Evolutionary conservation across 92 coral and sea anemone genomes (phyloP).

Genomic region (Palythoa caribaeorum): DNA sequence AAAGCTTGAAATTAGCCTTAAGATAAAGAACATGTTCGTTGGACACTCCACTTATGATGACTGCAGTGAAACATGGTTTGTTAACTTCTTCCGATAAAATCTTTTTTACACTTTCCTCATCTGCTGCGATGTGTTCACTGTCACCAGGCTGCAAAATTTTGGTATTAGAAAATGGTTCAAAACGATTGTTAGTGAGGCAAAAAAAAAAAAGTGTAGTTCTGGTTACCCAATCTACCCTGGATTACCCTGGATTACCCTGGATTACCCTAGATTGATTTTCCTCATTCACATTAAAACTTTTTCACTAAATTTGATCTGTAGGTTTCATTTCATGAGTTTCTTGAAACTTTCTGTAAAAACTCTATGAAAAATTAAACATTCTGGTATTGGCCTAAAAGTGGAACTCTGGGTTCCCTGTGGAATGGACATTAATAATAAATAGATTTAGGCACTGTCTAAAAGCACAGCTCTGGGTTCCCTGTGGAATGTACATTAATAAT

Average conservation of each 20-base stretch:
- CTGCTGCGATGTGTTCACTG: conserved; percentile 72
- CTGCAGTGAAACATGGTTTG: conserved; percentile 84
- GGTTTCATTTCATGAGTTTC: no score
- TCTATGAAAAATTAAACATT: no score
- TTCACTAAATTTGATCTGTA: no score
- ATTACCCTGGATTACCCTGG: no score
- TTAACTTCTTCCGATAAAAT: conserved; percentile 78
- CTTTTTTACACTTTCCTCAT: conserved; percentile 88
- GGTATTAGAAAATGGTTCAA: background rate
- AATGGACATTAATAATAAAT: no score
- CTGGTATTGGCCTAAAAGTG: no score
- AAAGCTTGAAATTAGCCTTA: conserved; percentile 87
- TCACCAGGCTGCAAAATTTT: conserved; percentile 84
- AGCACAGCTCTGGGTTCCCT: no score
- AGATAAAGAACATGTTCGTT: conserved; percentile 78
- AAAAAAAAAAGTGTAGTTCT: background rate
- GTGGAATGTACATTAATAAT: no score
- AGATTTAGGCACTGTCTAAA: no score
- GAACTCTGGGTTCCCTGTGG: no score
- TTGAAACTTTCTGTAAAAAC: no score
- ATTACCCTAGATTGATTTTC: background rate
- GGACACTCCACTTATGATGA: conserved; percentile 87
- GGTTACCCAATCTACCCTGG: background rate
- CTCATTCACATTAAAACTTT: no score
- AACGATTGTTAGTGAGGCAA: background rate